Evolutionary conservation across 2,113 vertebrate species (phyloP).

Genomic region (Miniopterus natalensis): DNA sequence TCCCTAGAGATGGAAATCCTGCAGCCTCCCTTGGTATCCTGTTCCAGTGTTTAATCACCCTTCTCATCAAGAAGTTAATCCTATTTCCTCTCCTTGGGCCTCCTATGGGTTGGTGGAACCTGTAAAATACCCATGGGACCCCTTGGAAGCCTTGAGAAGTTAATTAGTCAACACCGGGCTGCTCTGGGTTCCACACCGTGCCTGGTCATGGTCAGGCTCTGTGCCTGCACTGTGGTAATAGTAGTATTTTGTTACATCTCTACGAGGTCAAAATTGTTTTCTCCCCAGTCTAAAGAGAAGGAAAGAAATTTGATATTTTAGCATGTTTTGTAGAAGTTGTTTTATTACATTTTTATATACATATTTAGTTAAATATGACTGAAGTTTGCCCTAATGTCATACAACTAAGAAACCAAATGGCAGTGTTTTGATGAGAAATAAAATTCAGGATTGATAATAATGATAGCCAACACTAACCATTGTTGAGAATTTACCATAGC

Average conservation of each 20-base stretch:
- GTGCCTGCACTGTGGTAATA: background rate
- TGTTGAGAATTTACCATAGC: background rate
- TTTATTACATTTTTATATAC: background rate
- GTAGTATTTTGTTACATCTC: background rate
- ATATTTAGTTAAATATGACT: background rate
- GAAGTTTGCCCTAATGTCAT: background rate
- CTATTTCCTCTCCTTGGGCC: slow-evolving; percentile 59
- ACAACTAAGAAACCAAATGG: slow-evolving; percentile 28
- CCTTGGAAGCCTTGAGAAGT: slow-evolving; percentile 14
- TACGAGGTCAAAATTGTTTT: background rate
- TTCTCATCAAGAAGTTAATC: slow-evolving; percentile 74
- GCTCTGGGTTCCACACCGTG: background rate
- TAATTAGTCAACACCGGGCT: slow-evolving; percentile 32
- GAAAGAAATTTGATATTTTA: background rate
- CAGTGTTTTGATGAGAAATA: background rate
- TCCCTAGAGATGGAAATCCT: slow-evolving; percentile 45
- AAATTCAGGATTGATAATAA: background rate
- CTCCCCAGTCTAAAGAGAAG: background rate
- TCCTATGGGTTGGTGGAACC: slow-evolving; percentile 45
- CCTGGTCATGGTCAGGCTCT: background rate
- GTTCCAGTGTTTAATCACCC: slow-evolving; percentile 54
- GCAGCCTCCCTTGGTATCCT: slow-evolving; percentile 33
- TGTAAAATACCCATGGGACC: slow-evolving; percentile 37
- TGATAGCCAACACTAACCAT: background rate
- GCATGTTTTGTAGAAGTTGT: background rate